Evolutionary conservation across 2,797 vertebrate genomes (phyloP).

Genomic region (Gadopsis marmoratus): DNA sequence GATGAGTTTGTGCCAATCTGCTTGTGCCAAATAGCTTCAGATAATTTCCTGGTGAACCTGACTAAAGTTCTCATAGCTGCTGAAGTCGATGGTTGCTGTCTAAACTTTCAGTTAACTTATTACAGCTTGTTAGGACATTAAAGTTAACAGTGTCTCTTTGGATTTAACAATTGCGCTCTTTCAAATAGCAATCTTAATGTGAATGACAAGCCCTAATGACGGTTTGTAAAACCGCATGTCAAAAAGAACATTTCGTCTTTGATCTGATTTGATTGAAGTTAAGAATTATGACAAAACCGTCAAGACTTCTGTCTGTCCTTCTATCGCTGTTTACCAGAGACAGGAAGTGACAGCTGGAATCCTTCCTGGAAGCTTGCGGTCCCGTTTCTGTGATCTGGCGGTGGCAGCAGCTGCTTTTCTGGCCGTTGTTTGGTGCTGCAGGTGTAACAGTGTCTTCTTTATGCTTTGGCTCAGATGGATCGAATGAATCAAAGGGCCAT

Average conservation of each 20-base stretch:
- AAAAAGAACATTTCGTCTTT: background rate
- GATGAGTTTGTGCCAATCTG: background rate
- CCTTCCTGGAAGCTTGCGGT: constrained; percentile 26
- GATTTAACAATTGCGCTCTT: background rate
- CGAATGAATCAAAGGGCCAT: constrained; percentile 52
- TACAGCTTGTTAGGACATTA: background rate
- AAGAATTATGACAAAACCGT: background rate
- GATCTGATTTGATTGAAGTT: background rate
- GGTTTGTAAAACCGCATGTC: background rate
- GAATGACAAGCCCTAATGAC: no score
- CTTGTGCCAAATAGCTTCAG: no score
- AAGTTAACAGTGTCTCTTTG: background rate
- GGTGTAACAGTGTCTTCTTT: constrained; percentile 45
- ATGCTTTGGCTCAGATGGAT: constrained; percentile 47
- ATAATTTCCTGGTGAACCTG: no score
- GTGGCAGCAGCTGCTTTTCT: constrained; percentile 32
- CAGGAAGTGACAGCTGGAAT: constrained; percentile 39
- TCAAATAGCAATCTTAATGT: background rate
- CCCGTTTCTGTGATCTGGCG: constrained; percentile 7
- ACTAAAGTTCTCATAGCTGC: no score
- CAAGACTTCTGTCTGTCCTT: background rate
- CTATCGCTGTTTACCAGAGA: constrained; percentile 15
- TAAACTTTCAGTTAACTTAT: background rate
- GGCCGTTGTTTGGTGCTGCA: constrained; percentile 26
- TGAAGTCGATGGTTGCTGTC: background rate